phyloP scores from a whole-genome alignment of 2,888 invertebrate species.

The Xestia rhomboidea region DNA sequence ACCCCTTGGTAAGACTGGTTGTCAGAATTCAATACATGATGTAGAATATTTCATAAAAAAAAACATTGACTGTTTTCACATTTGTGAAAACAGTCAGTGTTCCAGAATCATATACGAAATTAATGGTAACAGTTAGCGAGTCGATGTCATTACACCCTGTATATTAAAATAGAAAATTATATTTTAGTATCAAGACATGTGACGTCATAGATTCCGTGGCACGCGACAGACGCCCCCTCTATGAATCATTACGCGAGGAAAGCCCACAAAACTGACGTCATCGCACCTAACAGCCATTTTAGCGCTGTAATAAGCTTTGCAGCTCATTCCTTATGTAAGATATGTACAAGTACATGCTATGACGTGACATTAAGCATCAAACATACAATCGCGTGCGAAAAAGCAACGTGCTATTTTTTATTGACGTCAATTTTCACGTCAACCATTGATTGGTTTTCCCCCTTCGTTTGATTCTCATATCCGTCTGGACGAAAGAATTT shows the following conservation, averaged over 20 bases:
- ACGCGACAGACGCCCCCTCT: slow-evolving; percentile 55
- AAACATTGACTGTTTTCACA: background rate
- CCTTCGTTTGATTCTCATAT: slow-evolving; percentile 39
- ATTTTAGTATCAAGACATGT: slow-evolving; percentile 18
- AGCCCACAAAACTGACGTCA: slow-evolving; percentile 84
- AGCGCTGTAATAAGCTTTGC: slow-evolving; percentile 66
- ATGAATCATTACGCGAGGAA: slow-evolving; percentile 83
- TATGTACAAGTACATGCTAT: background rate
- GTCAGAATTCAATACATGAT: background rate
- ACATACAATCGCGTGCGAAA: slow-evolving; percentile 16
- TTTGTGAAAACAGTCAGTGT: background rate
- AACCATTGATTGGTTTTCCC: slow-evolving; percentile 32
- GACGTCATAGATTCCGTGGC: slow-evolving; percentile 38
- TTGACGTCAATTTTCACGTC: slow-evolving; percentile 12
- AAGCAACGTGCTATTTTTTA: slow-evolving; percentile 27
- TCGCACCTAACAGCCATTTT: slow-evolving; percentile 59
- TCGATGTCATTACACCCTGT: background rate
- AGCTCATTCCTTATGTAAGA: slow-evolving; percentile 48
- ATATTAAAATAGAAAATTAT: background rate
- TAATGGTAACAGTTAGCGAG: background rate
- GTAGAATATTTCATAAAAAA: background rate
- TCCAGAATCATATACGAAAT: background rate
- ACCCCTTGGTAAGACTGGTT: background rate
- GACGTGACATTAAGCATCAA: slow-evolving; percentile 2
- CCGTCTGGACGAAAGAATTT: slow-evolving; percentile 49